A percentile compares a stretch with the other conserved stretches of the same genome.
phyloP scores from a whole-genome alignment of 1,140 invertebrate genomes.

The Aphaenogaster ashmeadi region DNA sequence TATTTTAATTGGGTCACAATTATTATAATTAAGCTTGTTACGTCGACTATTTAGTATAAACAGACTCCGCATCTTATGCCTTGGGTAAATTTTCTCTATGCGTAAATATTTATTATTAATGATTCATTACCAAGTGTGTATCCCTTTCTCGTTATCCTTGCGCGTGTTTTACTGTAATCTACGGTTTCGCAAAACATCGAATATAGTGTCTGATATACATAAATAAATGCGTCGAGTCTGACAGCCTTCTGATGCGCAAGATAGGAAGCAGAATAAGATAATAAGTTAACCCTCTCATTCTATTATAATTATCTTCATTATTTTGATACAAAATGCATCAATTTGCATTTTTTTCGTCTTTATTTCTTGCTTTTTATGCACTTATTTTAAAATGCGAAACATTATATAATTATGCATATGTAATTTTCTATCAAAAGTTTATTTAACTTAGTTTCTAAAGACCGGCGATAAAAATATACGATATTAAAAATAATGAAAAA shows the following conservation, averaged over 20 bases:
- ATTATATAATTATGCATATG: neutral
- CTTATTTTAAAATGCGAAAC: neutral
- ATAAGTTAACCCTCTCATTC: slow-evolving; percentile 60
- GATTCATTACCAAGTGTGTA: slow-evolving; percentile 43
- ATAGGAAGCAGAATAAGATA: slow-evolving; percentile 67
- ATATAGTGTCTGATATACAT: slow-evolving; percentile 60
- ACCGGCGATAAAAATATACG: neutral
- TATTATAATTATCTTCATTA: slow-evolving; percentile 9
- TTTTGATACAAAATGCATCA: neutral
- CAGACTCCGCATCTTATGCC: slow-evolving; percentile 73
- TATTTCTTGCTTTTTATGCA: neutral
- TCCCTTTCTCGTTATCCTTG: slow-evolving; percentile 29
- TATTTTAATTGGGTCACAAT: slow-evolving; percentile 22
- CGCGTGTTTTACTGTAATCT: slow-evolving; percentile 49
- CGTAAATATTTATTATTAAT: neutral
- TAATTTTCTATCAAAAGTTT: neutral
- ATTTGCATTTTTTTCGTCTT: neutral
- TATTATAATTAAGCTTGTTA: slow-evolving; percentile 30
- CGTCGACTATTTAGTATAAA: slow-evolving; percentile 69
- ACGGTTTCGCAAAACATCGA: slow-evolving; percentile 49
- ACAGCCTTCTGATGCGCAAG: slow-evolving; percentile 64
- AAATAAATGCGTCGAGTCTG: slow-evolving; percentile 55
- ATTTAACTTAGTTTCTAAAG: neutral
- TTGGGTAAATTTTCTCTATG: slow-evolving; percentile 20
- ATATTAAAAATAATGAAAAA: neutral